Conservation (phyloP, 1,140 invertebrate genomes). For the Lasaia peninsularis region DNA sequence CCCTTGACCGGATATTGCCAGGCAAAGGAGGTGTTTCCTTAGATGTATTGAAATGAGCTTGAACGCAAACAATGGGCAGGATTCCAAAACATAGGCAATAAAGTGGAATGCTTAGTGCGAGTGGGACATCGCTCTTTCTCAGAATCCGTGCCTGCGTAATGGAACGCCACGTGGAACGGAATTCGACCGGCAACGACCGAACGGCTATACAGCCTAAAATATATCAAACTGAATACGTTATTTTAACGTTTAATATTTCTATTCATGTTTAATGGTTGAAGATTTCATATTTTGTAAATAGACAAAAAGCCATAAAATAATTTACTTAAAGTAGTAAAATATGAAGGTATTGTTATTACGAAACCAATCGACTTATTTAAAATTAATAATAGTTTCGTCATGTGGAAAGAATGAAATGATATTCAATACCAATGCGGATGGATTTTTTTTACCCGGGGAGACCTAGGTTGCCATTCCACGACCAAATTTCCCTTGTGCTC, state of each 20-base stretch:
- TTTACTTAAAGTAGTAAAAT: too few species aligned
- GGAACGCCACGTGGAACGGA: constrained; percentile 62
- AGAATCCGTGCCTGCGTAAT: constrained; percentile 62
- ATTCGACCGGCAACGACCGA: constrained; percentile 58
- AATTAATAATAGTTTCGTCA: too few species aligned
- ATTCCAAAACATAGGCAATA: constrained; percentile 69
- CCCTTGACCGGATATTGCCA: constrained; percentile 52
- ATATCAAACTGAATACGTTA: constrained; percentile 17
- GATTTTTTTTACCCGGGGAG: too few species aligned
- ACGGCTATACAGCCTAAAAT: constrained; percentile 37
- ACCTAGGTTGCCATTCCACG: too few species aligned
- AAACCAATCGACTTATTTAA: too few species aligned
- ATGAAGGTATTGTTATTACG: too few species aligned
- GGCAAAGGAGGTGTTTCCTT: constrained; percentile 47
- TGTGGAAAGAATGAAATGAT: too few species aligned
- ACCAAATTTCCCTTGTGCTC: too few species aligned
- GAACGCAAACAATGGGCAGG: constrained; percentile 67
- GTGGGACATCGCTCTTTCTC: constrained; percentile 64
- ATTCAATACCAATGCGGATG: too few species aligned
- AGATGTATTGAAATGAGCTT: constrained; percentile 62
- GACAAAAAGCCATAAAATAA: too few species aligned
- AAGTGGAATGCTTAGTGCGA: constrained; percentile 59
- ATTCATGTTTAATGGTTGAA: too few species aligned
- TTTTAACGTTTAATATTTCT: neutral
- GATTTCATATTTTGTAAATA: too few species aligned